A percentile compares a stretch with the other conserved stretches of the same genome.
Conservation (phyloP, 2,888 invertebrate genomes). For the Drosophila quinaria region DNA sequence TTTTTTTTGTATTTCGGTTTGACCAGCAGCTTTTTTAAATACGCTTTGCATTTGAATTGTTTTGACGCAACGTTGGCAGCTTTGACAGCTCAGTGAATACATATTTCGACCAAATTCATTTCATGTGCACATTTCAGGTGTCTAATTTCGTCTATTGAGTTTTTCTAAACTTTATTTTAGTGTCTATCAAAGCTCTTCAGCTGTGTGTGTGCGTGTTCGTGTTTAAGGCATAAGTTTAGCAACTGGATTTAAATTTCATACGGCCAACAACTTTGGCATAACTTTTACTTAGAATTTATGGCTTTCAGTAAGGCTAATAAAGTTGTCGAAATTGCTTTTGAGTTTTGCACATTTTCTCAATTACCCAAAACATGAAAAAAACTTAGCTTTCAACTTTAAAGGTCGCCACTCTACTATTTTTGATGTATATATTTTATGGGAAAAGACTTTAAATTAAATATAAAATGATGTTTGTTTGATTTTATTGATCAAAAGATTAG, state of each 20-base stretch:
- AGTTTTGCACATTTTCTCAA: conserved; percentile 30
- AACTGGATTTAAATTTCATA: conserved; percentile 48
- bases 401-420: neutral
- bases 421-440: neutral
- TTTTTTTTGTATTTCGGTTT: conserved; percentile 10
- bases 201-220: conserved; percentile 1
- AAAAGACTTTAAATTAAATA: neutral
- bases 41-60: conserved; percentile 33
- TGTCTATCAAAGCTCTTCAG: conserved; percentile 14
- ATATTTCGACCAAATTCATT: conserved; percentile 11
- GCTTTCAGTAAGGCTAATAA: conserved; percentile 41
- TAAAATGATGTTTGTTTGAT: neutral
- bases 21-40: conserved; percentile 27
- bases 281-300: conserved; percentile 42
- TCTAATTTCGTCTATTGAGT: conserved; percentile 24
- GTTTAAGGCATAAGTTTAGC: conserved; percentile 36
- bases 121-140: conserved; percentile 15
- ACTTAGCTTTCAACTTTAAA: neutral
- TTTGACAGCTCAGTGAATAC: conserved; percentile 51
- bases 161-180: conserved; percentile 22
- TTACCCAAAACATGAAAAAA: conserved; percentile 6
- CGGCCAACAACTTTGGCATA: conserved; percentile 39
- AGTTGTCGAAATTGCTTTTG: conserved; percentile 32
- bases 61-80: conserved; percentile 54
- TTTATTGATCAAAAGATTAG: neutral